Evolutionary conservation across 2,113 vertebrate genomes (phyloP).

Genomic region (Neogobius melanostomus): DNA sequence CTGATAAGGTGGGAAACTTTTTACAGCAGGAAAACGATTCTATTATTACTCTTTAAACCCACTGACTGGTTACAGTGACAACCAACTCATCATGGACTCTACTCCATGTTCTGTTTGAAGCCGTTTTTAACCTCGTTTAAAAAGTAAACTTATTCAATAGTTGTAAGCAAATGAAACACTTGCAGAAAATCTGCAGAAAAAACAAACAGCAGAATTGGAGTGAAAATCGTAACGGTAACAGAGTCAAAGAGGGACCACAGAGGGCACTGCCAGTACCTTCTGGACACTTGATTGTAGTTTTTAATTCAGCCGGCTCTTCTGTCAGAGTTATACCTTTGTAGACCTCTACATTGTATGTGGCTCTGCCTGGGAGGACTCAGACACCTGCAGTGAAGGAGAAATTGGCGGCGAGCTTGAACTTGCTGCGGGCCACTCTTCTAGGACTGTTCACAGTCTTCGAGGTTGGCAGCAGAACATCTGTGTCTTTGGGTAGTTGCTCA

Average conservation of each 20-base stretch:
- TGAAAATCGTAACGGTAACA: conserved; percentile 11
- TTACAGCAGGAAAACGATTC: background rate
- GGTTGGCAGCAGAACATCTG: conserved; percentile 1
- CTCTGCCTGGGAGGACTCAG: conserved; percentile 48
- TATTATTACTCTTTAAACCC: background rate
- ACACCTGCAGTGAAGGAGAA: conserved; percentile 88
- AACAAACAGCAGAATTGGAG: conserved; percentile 18
- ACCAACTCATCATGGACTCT: conserved; percentile 46
- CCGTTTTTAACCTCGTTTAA: background rate
- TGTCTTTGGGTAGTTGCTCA: conserved; percentile 4
- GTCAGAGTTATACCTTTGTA: conserved; percentile 51
- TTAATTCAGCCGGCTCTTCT: conserved; percentile 50
- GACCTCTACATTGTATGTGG: conserved; percentile 6
- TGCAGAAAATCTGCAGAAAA: conserved; percentile 65
- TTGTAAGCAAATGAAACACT: conserved; percentile 53
- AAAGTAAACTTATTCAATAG: conserved; percentile 10
- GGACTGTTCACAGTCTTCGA: conserved; percentile 77
- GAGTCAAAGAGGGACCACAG: background rate
- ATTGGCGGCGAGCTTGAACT: conserved; percentile 92
- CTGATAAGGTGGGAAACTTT: conserved; percentile 7
- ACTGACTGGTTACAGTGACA: conserved; percentile 54
- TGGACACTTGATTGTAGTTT: conserved; percentile 5
- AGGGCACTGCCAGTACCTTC: conserved; percentile 8
- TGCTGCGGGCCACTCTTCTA: conserved; percentile 83
- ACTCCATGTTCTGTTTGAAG: background rate